Conservation (phyloP, 2,797 vertebrate species). For the Parambassis ranga region DNA sequence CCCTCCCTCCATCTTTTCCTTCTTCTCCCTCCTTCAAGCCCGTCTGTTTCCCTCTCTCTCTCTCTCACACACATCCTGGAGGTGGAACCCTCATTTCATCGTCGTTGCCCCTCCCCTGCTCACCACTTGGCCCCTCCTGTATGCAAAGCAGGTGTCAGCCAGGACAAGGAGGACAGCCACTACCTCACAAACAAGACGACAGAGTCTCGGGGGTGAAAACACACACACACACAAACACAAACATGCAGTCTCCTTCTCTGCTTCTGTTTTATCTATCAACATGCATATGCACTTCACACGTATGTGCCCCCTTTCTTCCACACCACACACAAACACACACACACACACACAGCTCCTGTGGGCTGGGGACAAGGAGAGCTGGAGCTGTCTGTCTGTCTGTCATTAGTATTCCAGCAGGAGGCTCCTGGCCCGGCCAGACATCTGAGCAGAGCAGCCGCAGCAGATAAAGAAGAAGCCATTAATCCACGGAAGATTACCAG, state of each 20-base stretch:
- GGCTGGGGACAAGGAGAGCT: slow-evolving; percentile 66
- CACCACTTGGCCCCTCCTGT: slow-evolving; percentile 66
- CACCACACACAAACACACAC: slow-evolving; percentile 22
- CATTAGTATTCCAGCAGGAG: slow-evolving; percentile 98
- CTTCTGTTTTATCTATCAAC: slow-evolving; percentile 44
- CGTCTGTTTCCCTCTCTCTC: slow-evolving; percentile 38
- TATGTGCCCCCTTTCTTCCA: slow-evolving; percentile 50
- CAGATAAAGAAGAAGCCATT: slow-evolving; percentile 99
- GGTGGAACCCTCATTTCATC: slow-evolving; percentile 69
- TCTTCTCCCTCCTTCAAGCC: slow-evolving; percentile 32
- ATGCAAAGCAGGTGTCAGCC: slow-evolving; percentile 82
- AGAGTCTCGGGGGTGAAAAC: slow-evolving; percentile 60
- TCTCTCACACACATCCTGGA: slow-evolving; percentile 59
- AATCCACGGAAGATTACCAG: slow-evolving; percentile 99
- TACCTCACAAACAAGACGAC: slow-evolving; percentile 78
- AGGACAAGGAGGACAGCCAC: slow-evolving; percentile 75
- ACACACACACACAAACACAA: slow-evolving; percentile 28
- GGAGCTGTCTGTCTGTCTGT: slow-evolving; percentile 78
- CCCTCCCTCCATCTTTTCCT: slow-evolving; percentile 16
- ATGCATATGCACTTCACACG: slow-evolving; percentile 65
- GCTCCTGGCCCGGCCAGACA: slow-evolving; percentile 94
- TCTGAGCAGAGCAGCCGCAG: slow-evolving; percentile 94
- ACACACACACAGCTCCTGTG: slow-evolving; percentile 26
- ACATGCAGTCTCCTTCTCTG: slow-evolving; percentile 40
- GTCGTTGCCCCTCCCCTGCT: slow-evolving; percentile 56